Conservation (phyloP, 2,113 vertebrate species). For the Melozone crissalis region DNA sequence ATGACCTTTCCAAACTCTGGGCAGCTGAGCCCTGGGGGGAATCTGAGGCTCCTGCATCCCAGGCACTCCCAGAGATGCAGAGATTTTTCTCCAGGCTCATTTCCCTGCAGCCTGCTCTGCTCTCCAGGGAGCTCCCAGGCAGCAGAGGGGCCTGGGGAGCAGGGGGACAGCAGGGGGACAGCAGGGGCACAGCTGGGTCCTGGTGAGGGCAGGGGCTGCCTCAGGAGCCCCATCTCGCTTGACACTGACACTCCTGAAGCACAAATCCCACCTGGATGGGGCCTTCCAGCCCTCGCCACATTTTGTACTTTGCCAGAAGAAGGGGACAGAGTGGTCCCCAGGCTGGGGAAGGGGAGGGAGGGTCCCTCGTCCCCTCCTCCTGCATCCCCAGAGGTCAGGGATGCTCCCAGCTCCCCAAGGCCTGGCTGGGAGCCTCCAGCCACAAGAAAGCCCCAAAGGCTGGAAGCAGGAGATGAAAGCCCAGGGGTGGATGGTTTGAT, state of each 20-base stretch:
- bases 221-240: background rate
- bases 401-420: fast-evolving
- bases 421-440: background rate
- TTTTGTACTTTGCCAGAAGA: background rate
- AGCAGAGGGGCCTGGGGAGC: fast-evolving
- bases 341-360: background rate
- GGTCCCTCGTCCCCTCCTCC: background rate
- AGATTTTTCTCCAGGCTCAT: background rate
- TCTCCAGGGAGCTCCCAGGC: background rate
- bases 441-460: background rate
- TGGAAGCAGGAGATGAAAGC: background rate
- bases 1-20: background rate
- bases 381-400: background rate
- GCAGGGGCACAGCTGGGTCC: background rate
- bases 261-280: background rate
- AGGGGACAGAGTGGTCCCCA: fast-evolving
- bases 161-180: background rate
- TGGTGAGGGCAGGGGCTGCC: background rate
- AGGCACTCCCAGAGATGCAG: fast-evolving
- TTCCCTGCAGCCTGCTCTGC: background rate
- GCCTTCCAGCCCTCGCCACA: fast-evolving
- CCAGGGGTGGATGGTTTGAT: background rate
- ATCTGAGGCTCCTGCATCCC: background rate
- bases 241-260: background rate
- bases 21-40: fast-evolving